Percentiles rank a stretch among this genome's conserved stretches.
Conservation (phyloP, 2,888 invertebrate species). For the Chymomyza procnemis region DNA sequence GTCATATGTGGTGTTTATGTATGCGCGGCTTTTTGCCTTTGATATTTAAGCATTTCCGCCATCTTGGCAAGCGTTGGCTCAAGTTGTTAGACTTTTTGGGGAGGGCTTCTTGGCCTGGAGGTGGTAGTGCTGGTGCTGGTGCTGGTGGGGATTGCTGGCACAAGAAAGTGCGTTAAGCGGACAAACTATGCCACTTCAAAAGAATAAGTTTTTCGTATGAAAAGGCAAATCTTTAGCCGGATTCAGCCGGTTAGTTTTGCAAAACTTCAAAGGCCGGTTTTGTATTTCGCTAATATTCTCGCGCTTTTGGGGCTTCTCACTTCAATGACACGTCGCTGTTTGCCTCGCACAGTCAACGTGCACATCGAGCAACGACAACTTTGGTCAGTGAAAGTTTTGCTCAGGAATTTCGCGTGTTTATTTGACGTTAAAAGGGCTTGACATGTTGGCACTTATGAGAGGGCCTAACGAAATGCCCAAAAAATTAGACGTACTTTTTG, state of each 20-base stretch:
- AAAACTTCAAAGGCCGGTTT: constrained; percentile 52
- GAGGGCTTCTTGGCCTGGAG: background rate
- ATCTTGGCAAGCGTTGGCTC: constrained; percentile 43
- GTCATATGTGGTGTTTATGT: constrained; percentile 26
- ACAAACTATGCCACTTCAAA: constrained; percentile 71
- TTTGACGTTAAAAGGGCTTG: constrained; percentile 76
- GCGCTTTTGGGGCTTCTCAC: constrained; percentile 66
- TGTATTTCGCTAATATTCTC: constrained; percentile 68
- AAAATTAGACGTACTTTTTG: constrained; percentile 2
- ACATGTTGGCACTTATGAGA: constrained; percentile 72
- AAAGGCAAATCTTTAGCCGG: constrained; percentile 45
- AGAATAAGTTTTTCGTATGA: constrained; percentile 55
- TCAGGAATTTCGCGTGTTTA: constrained; percentile 72
- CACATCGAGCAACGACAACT: constrained; percentile 37
- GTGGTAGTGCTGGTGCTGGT: constrained; percentile 13
- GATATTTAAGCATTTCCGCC: constrained; percentile 72
- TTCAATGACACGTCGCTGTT: background rate
- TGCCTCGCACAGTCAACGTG: background rate
- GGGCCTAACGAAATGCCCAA: background rate
- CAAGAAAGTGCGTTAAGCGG: constrained; percentile 66
- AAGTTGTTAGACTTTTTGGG: background rate
- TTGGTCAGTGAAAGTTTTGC: constrained; percentile 72
- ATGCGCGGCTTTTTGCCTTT: constrained; percentile 60
- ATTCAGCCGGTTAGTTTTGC: constrained; percentile 36
- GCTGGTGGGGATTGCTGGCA: constrained; percentile 9